Evolutionary conservation across 2,888 invertebrate genomes (phyloP).

Genomic region (Synanthedon formicaeformis): DNA sequence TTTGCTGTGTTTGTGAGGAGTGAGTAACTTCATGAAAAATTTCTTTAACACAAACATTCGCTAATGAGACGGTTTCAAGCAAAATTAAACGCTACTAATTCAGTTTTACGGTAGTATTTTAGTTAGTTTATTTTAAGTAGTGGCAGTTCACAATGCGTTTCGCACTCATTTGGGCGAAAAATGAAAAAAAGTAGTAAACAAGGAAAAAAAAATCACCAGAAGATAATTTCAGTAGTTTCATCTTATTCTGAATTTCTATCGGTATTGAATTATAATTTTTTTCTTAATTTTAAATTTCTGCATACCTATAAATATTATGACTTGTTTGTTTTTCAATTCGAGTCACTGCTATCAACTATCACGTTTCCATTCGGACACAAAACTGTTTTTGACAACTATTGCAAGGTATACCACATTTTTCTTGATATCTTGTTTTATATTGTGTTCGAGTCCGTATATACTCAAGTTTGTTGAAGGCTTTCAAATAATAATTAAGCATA

Average conservation of each 20-base stretch:
- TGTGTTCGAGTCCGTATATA: background rate
- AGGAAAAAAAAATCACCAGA: too few relatives aligned
- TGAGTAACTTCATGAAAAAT: constrained; percentile 15
- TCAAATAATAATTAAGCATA: too few relatives aligned
- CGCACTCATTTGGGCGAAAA: too few relatives aligned
- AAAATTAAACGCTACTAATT: background rate
- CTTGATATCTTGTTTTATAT: background rate
- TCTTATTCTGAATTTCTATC: too few relatives aligned
- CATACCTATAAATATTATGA: too few relatives aligned
- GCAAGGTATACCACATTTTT: background rate
- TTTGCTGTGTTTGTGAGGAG: background rate
- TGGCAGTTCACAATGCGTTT: background rate
- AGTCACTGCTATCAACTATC: too few relatives aligned
- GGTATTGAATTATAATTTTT: too few relatives aligned
- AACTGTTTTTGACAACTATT: background rate
- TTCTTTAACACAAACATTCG: constrained; percentile 11
- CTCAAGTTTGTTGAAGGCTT: background rate
- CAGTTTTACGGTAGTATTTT: background rate
- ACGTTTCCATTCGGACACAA: background rate
- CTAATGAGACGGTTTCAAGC: constrained; percentile 11
- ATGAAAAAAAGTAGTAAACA: too few relatives aligned
- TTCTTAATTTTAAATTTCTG: too few relatives aligned
- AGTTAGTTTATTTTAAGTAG: too few relatives aligned
- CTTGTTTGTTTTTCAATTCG: too few relatives aligned
- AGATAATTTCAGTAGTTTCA: too few relatives aligned